A percentile compares a stretch with the other conserved stretches of the same genome.
phyloP scores from a whole-genome alignment of 2,888 invertebrate species.

The Omphaloscelis lunosa region DNA sequence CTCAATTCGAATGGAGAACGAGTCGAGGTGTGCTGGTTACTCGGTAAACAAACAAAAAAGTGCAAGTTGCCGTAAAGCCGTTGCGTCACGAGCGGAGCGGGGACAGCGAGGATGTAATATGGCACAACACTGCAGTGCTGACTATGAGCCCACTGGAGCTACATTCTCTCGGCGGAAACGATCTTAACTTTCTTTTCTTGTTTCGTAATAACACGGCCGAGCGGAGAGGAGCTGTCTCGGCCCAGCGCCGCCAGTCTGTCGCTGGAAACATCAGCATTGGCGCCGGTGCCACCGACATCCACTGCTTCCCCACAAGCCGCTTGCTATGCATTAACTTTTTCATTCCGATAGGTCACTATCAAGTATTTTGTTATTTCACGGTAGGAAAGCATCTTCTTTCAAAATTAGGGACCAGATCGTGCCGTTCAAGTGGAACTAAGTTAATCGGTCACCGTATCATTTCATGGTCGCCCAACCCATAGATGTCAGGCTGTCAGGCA shows the following conservation, averaged over 20 bases:
- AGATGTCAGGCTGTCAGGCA: conserved; percentile 9
- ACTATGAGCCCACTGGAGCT: conserved; percentile 74
- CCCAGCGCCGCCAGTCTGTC: conserved; percentile 68
- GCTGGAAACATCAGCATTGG: conserved; percentile 72
- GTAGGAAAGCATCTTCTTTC: conserved; percentile 51
- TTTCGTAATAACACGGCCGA: conserved; percentile 87
- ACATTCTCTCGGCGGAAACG: conserved; percentile 82
- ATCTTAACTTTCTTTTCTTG: conserved; percentile 86
- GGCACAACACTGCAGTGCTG: conserved; percentile 70
- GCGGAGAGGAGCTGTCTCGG: conserved; percentile 80
- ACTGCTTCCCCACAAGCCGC: conserved; percentile 20
- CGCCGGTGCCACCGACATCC: conserved; percentile 42
- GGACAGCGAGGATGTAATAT: conserved; percentile 73
- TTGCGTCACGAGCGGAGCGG: conserved; percentile 77
- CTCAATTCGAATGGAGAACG: conserved; percentile 65
- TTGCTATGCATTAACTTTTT: conserved; percentile 48
- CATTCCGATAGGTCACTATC: conserved; percentile 40
- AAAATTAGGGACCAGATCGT: conserved; percentile 57
- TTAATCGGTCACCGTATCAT: conserved; percentile 41
- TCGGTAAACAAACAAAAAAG: conserved; percentile 77
- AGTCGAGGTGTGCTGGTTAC: conserved; percentile 69
- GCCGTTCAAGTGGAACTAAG: conserved; percentile 62
- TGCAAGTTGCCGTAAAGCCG: conserved; percentile 76
- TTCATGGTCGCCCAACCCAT: conserved; percentile 34
- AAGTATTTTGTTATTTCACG: conserved; percentile 71